Evolutionary conservation across 1,140 invertebrate species (phyloP).

Genomic region (Caenorhabditis brenneri): DNA sequence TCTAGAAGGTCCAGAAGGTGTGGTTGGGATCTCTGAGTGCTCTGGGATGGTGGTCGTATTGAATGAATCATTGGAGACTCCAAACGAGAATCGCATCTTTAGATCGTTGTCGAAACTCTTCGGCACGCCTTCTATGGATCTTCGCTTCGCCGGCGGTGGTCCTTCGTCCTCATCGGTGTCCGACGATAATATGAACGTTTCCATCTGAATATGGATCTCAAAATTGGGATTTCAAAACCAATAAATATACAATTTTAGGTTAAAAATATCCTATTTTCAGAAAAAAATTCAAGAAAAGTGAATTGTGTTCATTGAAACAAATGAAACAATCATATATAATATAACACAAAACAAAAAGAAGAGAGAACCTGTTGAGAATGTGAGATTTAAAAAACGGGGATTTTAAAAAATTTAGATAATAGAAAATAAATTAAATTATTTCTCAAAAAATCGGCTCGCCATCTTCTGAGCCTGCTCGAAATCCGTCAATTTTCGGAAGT

Average conservation of each 20-base stretch:
- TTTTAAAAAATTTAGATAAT: neutral
- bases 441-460: neutral
- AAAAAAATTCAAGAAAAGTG: neutral
- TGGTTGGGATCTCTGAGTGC: neutral
- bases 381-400: neutral
- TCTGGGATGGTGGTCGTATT: neutral
- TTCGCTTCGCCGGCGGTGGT: neutral
- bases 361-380: neutral
- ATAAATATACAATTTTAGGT: neutral
- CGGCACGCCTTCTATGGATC: slow-evolving; percentile 1
- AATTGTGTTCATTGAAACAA: neutral
- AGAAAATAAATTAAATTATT: neutral
- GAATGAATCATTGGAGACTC: neutral
- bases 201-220: too few relatives aligned
- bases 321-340: neutral
- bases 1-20: neutral
- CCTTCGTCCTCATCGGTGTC: neutral
- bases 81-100: slow-evolving; percentile 1
- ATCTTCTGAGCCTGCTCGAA: slow-evolving; percentile 34
- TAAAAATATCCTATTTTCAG: neutral
- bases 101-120: neutral
- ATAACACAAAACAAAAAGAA: neutral
- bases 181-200: neutral
- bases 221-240: too few relatives aligned
- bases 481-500: neutral